Evolutionary conservation across 1,140 invertebrate species (phyloP).

Genomic region (Bombus difficillimus): DNA sequence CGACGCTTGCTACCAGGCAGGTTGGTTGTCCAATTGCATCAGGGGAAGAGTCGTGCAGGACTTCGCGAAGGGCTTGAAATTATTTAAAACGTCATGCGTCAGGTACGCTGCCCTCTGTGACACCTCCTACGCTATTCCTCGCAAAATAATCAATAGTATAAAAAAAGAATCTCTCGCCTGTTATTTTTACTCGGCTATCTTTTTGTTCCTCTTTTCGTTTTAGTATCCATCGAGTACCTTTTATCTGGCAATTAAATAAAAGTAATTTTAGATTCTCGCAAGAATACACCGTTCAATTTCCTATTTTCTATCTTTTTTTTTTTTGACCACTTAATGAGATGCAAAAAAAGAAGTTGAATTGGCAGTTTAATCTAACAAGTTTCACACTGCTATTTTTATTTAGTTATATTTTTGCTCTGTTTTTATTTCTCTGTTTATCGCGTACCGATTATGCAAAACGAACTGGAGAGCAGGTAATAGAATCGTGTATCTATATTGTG

Average conservation of each 20-base stretch:
- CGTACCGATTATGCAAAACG: no score
- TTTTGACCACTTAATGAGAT: no score
- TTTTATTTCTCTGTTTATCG: no score
- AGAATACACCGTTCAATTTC: neutral
- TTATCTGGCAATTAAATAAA: neutral
- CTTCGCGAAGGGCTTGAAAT: slow-evolving; percentile 6
- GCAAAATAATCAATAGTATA: neutral
- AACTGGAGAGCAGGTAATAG: no score
- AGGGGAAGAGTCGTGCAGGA: neutral
- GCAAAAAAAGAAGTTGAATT: no score
- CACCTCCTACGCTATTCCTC: neutral
- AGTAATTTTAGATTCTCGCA: neutral
- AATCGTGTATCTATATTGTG: no score
- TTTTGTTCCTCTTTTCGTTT: neutral
- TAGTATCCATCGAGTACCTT: neutral
- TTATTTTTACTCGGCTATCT: no score
- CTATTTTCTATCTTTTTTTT: no score
- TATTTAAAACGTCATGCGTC: neutral
- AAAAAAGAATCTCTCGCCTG: neutral
- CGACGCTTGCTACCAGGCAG: neutral
- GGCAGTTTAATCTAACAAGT: no score
- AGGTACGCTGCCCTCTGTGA: neutral
- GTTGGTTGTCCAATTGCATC: slow-evolving; percentile 8
- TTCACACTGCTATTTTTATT: no score
- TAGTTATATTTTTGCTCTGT: no score